Conservation (phyloP, 2,888 invertebrate species). For the Papilio gigon region DNA sequence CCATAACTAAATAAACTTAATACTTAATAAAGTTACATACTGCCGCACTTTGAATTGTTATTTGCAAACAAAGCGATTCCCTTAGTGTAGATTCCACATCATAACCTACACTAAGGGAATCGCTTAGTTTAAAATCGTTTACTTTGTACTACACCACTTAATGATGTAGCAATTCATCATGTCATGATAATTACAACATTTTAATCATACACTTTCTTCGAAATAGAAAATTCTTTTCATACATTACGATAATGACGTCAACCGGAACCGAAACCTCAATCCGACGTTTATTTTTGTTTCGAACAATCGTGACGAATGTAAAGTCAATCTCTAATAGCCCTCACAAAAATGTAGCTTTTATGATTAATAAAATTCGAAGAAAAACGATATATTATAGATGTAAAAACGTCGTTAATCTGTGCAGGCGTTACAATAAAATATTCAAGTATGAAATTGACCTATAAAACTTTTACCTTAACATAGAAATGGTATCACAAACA, state of each 20-base stretch:
- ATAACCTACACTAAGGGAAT: not conserved
- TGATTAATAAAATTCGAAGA: constrained; percentile 29
- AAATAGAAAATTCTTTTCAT: constrained; percentile 3
- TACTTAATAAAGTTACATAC: not conserved
- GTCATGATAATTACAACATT: not conserved
- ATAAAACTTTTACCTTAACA: constrained; percentile 14
- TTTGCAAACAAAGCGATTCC: not conserved
- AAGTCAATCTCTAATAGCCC: constrained; percentile 18
- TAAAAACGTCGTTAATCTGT: constrained; percentile 14
- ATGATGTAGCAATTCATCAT: not conserved
- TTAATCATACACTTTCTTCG: not conserved
- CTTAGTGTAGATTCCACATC: not conserved
- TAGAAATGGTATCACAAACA: not conserved
- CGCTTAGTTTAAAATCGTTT: no score
- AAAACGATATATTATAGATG: constrained; percentile 21
- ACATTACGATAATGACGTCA: constrained; percentile 18
- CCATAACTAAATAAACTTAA: not conserved
- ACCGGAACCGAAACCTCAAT: constrained; percentile 29
- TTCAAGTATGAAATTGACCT: not conserved
- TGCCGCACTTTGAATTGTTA: not conserved
- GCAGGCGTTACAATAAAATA: constrained; percentile 18
- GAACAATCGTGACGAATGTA: constrained; percentile 7
- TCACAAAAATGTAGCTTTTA: constrained; percentile 30
- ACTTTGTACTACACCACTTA: no score
- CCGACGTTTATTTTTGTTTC: constrained; percentile 11